Base-by-base conservation (phyloP, 2,888 invertebrate genomes). In the Craniophora ligustri region DNA sequence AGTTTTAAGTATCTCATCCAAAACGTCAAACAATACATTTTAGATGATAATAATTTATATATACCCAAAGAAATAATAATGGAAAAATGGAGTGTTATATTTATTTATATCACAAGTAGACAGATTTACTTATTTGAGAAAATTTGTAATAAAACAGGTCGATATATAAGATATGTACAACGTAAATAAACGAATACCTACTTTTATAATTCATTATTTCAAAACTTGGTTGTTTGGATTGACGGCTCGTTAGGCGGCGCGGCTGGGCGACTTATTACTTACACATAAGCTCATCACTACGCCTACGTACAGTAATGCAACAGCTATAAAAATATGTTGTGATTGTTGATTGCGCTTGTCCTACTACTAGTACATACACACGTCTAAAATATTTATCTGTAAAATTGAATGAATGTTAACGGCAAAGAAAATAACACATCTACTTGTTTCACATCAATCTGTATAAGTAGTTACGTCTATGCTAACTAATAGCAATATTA, bases 71-170 rank as follows among this genome's bases (percentile, higher is more conserved):
- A 16, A 23, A 44, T 59, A 53, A 59, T 53, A 53, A 66, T 48
- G 61, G 35, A 41, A 69, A 49, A 57, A 41, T 19, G 38, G 60
- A 62, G 48, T 68, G 41, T 51, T 61, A 55, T 44, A 53, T 42
- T 55, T 77, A 81, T 78, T 70, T 72, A 82, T 81, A 85, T 86
- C 82, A 84, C 83, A 77, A 78, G 78, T 70, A 81, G 75, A 82
- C 69, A 81, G 79, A 85, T 77, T 85, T 88, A 88, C 88, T 88
- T 88, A 88, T 89, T 84, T 88, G 10, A 71, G 73, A 77, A 61
- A 80, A 81, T 81, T 76, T 73, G 77, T 79, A 77, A 76, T 81
- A 82, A 81, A 78, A 82, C 84, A 85, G 79, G 72, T 73, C 63
- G 79, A 67, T 80, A 79, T 78, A 77, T n/a, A 72, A 78, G 71